Percentiles rank a stretch among this genome's conserved stretches.
These are phyloP conservation scores for Nyctibius grandis DNA, from an alignment of 2,797 vertebrate genomes.

Conservation along the genomic window DNA sequence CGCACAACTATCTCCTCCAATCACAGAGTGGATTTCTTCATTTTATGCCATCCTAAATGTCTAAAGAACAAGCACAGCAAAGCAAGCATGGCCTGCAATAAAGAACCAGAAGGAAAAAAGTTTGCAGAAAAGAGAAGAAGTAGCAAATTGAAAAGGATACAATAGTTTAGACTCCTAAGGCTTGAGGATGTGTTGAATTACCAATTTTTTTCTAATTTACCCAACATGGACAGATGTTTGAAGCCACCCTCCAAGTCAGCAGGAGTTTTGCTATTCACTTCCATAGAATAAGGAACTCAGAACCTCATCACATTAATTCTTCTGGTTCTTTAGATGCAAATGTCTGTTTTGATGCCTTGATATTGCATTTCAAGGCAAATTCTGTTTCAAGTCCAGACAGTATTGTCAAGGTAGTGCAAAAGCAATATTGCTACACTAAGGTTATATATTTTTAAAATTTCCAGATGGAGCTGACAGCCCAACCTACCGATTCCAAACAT, in stretches of 20 bases:
- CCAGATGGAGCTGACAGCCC: not conserved
- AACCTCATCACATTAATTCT: not conserved
- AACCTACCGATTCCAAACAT: not conserved
- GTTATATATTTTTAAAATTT: not conserved
- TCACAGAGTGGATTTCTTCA: not conserved
- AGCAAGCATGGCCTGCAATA: not conserved
- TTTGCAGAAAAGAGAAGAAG: not conserved
- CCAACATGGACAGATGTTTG: not conserved
- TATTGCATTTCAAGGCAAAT: not conserved
- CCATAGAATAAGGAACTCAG: not conserved
- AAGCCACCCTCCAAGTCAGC: not conserved
- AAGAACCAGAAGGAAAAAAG: not conserved
- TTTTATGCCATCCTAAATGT: not conserved
- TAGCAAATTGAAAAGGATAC: not conserved
- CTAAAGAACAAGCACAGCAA: not conserved
- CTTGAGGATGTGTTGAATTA: not conserved
- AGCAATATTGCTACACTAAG: not conserved
- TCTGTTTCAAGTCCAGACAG: not conserved
- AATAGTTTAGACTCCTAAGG: not conserved
- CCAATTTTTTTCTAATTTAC: not conserved
- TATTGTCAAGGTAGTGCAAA: not conserved
- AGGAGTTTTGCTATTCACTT: not conserved
- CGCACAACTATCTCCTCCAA: not conserved
- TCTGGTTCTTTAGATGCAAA: not conserved
- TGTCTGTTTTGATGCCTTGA: not conserved